Percentiles rank a stretch among this genome's conserved stretches.
Evolutionary conservation across 1,140 invertebrate genomes (phyloP).

Genomic region (Kradibia gibbosae): DNA sequence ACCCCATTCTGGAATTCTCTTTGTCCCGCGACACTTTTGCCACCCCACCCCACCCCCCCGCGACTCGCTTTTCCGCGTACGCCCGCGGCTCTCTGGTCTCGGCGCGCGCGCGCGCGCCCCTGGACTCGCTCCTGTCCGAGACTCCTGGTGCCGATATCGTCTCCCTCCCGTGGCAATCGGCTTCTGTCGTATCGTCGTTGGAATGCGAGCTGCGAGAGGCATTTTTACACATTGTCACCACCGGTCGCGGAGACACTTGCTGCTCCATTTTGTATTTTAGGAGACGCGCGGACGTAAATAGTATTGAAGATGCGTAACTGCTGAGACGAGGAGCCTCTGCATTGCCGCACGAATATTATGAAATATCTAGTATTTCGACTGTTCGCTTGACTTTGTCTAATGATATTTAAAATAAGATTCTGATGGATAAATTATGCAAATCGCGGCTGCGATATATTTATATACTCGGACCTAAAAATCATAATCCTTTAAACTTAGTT

Average conservation of each 20-base stretch:
- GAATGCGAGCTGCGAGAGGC: background rate
- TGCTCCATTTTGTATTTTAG: constrained; percentile 27
- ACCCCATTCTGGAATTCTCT: constrained; percentile 49
- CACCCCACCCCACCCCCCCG: too few species aligned
- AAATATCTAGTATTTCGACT: constrained; percentile 1
- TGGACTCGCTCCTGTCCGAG: background rate
- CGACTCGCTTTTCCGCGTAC: background rate
- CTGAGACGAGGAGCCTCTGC: background rate
- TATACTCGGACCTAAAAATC: background rate
- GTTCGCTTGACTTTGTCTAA: constrained; percentile 12
- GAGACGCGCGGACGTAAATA: constrained; percentile 6
- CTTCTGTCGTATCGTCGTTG: too few species aligned
- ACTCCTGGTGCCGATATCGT: background rate
- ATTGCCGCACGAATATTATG: constrained; percentile 5
- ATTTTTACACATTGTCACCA: background rate
- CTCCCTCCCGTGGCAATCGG: background rate
- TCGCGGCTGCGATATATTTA: background rate
- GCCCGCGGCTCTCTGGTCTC: background rate
- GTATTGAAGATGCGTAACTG: background rate
- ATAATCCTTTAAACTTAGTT: background rate
- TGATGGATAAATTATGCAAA: background rate
- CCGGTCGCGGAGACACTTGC: background rate
- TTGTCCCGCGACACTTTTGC: constrained; percentile 33
- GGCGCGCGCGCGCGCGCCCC: background rate
- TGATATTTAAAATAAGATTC: constrained; percentile 11